Percentiles rank a stretch among this genome's conserved stretches.
Conservation (phyloP, 92 coral and sea anemone species). For the Epizoanthus illoricatus region DNA sequence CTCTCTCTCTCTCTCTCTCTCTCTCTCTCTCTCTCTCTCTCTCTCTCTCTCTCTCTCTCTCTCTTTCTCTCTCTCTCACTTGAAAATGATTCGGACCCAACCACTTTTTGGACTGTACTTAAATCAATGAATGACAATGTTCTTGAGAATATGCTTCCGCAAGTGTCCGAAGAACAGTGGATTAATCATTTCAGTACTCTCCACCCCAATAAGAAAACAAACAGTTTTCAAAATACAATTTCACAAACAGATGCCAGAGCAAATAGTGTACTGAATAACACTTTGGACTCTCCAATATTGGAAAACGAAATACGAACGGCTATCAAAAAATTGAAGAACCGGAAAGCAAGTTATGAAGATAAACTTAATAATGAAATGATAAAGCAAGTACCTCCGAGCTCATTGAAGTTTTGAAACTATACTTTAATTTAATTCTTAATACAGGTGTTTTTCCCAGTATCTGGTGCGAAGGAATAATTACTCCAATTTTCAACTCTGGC, state of each 20-base stretch:
- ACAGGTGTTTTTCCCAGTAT: too few relatives aligned
- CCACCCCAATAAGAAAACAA: conserved; percentile 8
- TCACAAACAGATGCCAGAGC: background rate
- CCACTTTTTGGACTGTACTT: conserved; percentile 34
- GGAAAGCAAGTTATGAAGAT: conserved; percentile 42
- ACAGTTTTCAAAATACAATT: background rate
- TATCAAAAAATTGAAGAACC: conserved; percentile 35
- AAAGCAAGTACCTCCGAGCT: conserved; percentile 30
- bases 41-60: too few relatives aligned
- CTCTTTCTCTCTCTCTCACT: background rate
- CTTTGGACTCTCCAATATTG: conserved; percentile 11
- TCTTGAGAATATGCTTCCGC: conserved; percentile 14
- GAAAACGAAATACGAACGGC: conserved; percentile 35
- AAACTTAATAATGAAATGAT: conserved; percentile 53
- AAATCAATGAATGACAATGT: conserved; percentile 41
- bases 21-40: too few relatives aligned
- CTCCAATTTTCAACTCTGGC: too few relatives aligned
- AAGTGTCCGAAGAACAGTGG: conserved; percentile 43
- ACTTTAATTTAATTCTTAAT: conserved; percentile 45
- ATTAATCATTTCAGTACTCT: conserved; percentile 32
- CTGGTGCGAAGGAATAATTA: too few relatives aligned
- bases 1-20: too few relatives aligned
- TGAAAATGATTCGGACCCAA: conserved; percentile 2
- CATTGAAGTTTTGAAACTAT: conserved; percentile 20
- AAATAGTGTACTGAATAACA: background rate